These are phyloP conservation scores for Tipula confusa DNA, from an alignment of 2,888 invertebrate genomes.

Conservation along the genomic window DNA sequence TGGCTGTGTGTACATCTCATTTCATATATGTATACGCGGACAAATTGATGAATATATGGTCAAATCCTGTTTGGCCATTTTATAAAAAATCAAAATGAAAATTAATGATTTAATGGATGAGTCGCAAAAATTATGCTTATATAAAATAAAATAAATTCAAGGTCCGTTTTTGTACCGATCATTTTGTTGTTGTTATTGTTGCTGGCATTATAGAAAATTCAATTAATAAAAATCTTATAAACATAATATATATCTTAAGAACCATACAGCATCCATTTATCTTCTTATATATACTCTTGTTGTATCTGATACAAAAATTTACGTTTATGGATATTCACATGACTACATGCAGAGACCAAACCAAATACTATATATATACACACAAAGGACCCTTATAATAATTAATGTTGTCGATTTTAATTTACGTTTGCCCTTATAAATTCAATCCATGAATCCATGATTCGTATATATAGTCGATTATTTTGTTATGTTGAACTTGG, in stretches of 20 bases:
- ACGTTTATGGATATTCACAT: no score
- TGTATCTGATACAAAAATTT: no score
- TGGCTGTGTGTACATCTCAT: neutral
- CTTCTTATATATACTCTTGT: neutral
- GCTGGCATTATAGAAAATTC: neutral
- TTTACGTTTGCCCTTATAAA: no score
- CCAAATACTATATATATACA: no score
- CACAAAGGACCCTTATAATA: no score
- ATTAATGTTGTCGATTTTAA: no score
- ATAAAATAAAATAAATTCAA: neutral
- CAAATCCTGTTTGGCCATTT: neutral
- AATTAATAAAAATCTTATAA: neutral
- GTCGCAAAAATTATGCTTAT: neutral
- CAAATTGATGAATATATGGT: neutral
- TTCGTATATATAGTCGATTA: no score
- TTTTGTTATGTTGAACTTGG: no score
- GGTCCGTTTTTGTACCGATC: neutral
- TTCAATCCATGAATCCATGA: no score
- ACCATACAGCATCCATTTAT: neutral
- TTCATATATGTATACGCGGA: neutral
- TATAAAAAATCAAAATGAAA: neutral
- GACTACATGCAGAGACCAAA: no score
- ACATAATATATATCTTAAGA: neutral
- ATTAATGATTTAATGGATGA: slow-evolving; percentile 9
- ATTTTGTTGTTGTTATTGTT: neutral